Evolutionary conservation across 2,113 vertebrate species (phyloP).

Genomic region (Meles meles): DNA sequence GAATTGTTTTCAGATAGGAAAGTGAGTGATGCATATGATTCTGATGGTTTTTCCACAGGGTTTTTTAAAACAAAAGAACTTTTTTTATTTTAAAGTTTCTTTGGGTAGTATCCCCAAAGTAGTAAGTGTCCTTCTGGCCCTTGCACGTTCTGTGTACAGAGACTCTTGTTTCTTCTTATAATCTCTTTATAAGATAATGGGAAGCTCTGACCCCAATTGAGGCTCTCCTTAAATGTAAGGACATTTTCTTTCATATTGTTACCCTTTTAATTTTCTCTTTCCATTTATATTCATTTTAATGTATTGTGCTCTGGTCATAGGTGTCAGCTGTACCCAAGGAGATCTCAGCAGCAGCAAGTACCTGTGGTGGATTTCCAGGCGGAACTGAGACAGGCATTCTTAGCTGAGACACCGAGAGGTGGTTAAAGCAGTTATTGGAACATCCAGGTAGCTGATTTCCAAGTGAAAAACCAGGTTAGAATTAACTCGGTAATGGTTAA

Average conservation of each 20-base stretch:
- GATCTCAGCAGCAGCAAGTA: conserved; percentile 60
- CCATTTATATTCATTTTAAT: background rate
- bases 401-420: conserved; percentile 73
- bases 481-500: background rate
- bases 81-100: background rate
- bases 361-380: conserved; percentile 71
- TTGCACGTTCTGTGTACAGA: background rate
- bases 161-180: background rate
- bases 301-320: conserved; percentile 26
- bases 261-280: background rate
- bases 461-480: conserved; percentile 47
- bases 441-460: background rate
- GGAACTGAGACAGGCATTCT: conserved; percentile 67
- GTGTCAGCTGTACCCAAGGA: conserved; percentile 58
- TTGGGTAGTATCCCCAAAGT: background rate
- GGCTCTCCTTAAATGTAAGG: background rate
- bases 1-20: background rate
- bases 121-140: background rate
- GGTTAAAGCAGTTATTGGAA: conserved; percentile 50
- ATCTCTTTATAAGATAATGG: background rate
- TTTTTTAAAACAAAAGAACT: background rate
- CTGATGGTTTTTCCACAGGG: background rate
- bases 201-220: background rate
- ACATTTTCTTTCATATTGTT: background rate
- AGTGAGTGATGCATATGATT: background rate